Evolutionary conservation across 2,113 vertebrate species (phyloP).

Genomic region (Cathartes aura): DNA sequence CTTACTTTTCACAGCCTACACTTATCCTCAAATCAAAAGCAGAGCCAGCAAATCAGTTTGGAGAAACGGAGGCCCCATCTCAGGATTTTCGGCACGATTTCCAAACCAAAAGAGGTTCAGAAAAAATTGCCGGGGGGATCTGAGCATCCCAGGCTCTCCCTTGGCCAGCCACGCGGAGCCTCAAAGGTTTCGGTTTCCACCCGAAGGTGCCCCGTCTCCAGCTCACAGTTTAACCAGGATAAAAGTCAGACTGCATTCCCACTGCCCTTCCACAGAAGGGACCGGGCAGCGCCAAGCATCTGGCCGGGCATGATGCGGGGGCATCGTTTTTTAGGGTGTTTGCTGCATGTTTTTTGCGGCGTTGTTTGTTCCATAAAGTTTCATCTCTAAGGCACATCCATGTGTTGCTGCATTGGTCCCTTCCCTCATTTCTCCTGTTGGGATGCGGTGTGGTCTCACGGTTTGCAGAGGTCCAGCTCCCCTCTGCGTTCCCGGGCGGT

Average conservation of each 20-base stretch:
- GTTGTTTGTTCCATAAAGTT: not conserved
- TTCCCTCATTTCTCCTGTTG: not conserved
- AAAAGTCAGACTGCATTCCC: not conserved
- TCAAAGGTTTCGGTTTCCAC: not conserved
- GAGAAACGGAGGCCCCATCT: not conserved
- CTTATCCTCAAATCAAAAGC: not conserved
- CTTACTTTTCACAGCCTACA: not conserved
- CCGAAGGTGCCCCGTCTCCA: not conserved
- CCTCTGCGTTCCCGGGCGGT: not conserved
- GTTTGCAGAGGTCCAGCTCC: not conserved
- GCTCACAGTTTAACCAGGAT: not conserved
- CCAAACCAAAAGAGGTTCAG: not conserved
- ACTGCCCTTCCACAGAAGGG: not conserved
- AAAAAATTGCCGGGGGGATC: not conserved
- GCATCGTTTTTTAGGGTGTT: accelerated
- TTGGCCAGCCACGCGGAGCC: accelerated
- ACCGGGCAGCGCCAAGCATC: accelerated
- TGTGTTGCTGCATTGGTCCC: accelerated
- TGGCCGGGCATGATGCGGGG: accelerated
- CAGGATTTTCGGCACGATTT: not conserved
- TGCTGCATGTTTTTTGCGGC: not conserved
- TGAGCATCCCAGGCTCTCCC: not conserved
- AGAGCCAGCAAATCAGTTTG: not conserved
- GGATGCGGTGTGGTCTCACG: accelerated
- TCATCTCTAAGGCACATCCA: accelerated